These are phyloP conservation scores for Mesodorylaimus sp. DNA, from an alignment of 2,888 invertebrate species.

Conservation along the genomic window DNA sequence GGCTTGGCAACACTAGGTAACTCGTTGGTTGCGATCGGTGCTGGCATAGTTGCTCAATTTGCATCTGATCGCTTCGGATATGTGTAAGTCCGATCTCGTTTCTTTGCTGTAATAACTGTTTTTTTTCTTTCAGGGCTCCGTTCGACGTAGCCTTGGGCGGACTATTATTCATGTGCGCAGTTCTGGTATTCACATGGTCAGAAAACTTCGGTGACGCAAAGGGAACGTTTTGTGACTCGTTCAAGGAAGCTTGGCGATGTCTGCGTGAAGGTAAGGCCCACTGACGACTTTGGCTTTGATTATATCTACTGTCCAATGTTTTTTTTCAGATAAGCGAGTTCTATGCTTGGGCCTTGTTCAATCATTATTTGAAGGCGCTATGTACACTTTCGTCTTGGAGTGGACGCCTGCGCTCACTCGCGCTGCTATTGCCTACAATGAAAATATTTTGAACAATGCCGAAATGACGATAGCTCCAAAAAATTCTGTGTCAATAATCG, in stretches of 20 bases:
- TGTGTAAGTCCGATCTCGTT: constrained; percentile 26
- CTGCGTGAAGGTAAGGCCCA: neutral
- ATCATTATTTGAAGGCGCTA: constrained; percentile 34
- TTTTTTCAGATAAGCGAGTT: constrained; percentile 28
- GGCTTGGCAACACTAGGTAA: constrained; percentile 32
- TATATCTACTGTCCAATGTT: neutral
- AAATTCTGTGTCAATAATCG: constrained; percentile 7
- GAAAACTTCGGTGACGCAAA: constrained; percentile 38
- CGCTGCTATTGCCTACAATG: constrained; percentile 4
- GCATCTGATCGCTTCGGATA: constrained; percentile 32
- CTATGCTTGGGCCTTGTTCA: constrained; percentile 33
- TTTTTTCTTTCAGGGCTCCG: constrained; percentile 28
- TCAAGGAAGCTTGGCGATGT: neutral
- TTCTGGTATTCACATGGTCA: constrained; percentile 37
- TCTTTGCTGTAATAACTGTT: neutral
- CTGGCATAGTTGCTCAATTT: constrained; percentile 32
- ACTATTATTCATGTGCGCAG: constrained; percentile 35
- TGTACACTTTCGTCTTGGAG: constrained; percentile 35
- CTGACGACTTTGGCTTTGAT: neutral
- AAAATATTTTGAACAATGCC: too few relatives aligned
- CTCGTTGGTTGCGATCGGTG: constrained; percentile 31
- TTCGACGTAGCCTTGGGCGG: constrained; percentile 41
- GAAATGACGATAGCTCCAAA: constrained; percentile 2
- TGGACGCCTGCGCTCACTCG: constrained; percentile 33
- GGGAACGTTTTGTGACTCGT: constrained; percentile 10